Conservation (phyloP, 2,797 vertebrate genomes). For the Megaceryle alcyon region DNA sequence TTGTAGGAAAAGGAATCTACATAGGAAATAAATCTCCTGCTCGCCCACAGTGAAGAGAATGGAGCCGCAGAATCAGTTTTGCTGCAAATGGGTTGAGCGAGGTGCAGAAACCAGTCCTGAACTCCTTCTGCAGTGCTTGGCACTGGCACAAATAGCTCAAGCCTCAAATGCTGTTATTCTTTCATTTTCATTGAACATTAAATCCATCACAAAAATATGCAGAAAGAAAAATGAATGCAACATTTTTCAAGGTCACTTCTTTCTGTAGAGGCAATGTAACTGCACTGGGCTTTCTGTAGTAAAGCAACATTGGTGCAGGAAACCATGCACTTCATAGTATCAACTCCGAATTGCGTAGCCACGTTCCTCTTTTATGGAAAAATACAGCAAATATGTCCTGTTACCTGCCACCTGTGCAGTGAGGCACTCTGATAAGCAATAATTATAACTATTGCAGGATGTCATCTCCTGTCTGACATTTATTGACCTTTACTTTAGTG, state of each 20-base stretch:
- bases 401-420: neutral
- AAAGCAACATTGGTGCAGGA: neutral
- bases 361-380: neutral
- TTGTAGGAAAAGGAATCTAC: neutral
- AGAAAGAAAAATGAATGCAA: constrained; percentile 16
- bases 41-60: neutral
- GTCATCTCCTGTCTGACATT: neutral
- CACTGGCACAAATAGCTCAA: neutral
- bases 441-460: neutral
- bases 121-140: neutral
- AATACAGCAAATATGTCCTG: neutral
- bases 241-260: neutral
- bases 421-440: neutral
- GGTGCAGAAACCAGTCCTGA: constrained; percentile 1
- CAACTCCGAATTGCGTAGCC: accelerated
- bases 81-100: neutral
- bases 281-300: neutral
- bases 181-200: constrained; percentile 34
- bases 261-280: neutral
- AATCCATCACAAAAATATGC: constrained; percentile 26
- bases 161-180: neutral
- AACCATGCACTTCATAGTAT: accelerated
- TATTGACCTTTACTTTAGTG: neutral
- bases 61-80: neutral
- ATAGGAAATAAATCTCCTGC: neutral